Conservation (phyloP, 2,888 invertebrate genomes). For the Arctia plantaginis region DNA sequence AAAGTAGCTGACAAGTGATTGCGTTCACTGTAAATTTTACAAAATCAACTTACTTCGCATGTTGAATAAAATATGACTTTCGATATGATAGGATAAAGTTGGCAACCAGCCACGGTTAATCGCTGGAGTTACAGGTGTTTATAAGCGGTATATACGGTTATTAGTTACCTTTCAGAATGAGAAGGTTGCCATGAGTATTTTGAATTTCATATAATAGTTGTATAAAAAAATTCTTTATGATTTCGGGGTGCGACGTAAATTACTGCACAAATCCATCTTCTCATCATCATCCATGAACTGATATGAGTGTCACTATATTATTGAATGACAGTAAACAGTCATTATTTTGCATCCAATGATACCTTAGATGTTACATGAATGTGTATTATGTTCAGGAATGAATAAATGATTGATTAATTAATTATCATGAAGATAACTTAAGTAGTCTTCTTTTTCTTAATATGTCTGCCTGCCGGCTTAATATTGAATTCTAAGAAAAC, state of each 20-base stretch:
- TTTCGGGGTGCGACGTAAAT: background rate
- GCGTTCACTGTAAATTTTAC: constrained; percentile 5
- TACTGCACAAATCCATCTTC: background rate
- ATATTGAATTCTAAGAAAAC: too few relatives aligned
- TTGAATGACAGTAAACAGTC: too few relatives aligned
- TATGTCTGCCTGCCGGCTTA: too few relatives aligned
- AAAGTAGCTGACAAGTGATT: constrained; percentile 4
- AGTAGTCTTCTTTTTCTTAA: background rate
- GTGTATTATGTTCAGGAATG: too few relatives aligned
- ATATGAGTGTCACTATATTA: background rate
- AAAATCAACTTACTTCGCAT: background rate
- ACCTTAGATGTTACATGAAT: too few relatives aligned
- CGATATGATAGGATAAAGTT: background rate
- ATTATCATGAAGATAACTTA: too few relatives aligned
- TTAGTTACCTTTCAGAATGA: background rate
- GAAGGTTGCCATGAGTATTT: background rate
- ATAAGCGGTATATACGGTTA: background rate
- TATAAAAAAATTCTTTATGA: background rate
- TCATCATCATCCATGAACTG: background rate
- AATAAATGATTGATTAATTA: too few relatives aligned
- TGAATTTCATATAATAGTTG: background rate
- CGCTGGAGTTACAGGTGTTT: background rate
- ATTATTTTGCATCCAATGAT: too few relatives aligned
- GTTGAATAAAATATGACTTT: background rate
- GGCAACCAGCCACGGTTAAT: background rate